These are phyloP conservation scores for Sinocyclocheilus rhinocerous DNA, from an alignment of 2,113 vertebrate genomes.

Conservation along the genomic window DNA sequence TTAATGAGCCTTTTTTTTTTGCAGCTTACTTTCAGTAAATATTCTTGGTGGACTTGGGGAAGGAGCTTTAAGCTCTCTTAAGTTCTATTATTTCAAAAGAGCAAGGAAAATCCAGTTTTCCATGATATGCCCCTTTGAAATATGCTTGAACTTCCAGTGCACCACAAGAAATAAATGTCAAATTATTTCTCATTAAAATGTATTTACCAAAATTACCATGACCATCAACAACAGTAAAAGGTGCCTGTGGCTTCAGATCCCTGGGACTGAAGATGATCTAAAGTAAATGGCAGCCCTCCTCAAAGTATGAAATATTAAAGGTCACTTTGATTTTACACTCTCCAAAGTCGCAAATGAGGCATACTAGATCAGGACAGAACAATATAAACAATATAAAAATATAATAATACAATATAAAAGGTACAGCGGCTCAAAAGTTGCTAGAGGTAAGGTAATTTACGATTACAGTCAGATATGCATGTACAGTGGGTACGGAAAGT, in stretches of 20 bases:
- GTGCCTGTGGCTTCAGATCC: conserved; percentile 14
- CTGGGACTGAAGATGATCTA: conserved; percentile 17
- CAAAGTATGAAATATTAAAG: conserved; percentile 42
- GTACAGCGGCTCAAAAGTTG: conserved; percentile 6
- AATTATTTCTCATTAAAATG: conserved; percentile 29
- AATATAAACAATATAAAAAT: conserved; percentile 24
- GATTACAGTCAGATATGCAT: not conserved
- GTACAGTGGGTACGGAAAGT: too few relatives aligned
- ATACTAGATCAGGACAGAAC: conserved; percentile 17
- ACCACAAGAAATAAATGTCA: conserved; percentile 3
- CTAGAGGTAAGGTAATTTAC: not conserved
- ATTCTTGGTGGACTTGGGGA: not conserved
- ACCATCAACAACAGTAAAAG: conserved; percentile 13
- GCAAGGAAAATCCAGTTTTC: not conserved
- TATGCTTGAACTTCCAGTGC: not conserved
- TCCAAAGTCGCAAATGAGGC: conserved; percentile 23
- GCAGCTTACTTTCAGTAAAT: not conserved
- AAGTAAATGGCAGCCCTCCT: conserved; percentile 41
- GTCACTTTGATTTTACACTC: conserved; percentile 42
- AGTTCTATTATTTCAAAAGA: not conserved
- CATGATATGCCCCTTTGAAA: conserved; percentile 1
- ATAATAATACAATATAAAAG: too few relatives aligned
- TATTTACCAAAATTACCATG: conserved; percentile 22
- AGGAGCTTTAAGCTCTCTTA: not conserved
- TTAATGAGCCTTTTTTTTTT: not conserved